Conservation (phyloP, 2,797 vertebrate genomes). For the Leptatherina wallacei region DNA sequence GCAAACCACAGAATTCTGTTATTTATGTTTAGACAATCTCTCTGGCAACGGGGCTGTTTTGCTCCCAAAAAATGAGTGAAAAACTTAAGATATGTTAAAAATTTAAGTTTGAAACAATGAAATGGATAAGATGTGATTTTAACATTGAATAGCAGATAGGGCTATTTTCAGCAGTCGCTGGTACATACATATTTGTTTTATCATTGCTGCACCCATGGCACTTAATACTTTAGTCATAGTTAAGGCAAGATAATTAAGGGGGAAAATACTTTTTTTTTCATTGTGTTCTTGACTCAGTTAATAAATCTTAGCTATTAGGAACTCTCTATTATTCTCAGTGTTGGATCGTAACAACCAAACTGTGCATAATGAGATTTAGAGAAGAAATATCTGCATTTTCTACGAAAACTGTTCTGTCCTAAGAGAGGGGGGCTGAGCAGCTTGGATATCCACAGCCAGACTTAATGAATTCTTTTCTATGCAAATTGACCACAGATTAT, state of each 20-base stretch:
- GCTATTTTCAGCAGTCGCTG: neutral
- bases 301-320: constrained; percentile 15
- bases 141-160: constrained; percentile 2
- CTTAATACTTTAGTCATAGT: neutral
- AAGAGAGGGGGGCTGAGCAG: constrained; percentile 37
- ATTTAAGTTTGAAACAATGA: constrained; percentile 14
- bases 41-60: neutral
- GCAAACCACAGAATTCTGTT: neutral
- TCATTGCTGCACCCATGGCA: neutral
- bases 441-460: constrained; percentile 47
- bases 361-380: constrained; percentile 44
- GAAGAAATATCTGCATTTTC: constrained; percentile 49
- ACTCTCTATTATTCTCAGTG: constrained; percentile 34
- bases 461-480: constrained; percentile 67
- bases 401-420: constrained; percentile 37
- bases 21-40: neutral
- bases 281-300: constrained; percentile 3
- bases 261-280: neutral
- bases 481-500: constrained; percentile 69
- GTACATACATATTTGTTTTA: neutral
- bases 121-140: constrained; percentile 2
- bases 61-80: neutral
- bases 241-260: constrained; percentile 14
- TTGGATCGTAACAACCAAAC: constrained; percentile 45
- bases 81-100: neutral